Evolutionary conservation across 2,888 invertebrate genomes (phyloP).

Genomic region (Monopis laevigella): DNA sequence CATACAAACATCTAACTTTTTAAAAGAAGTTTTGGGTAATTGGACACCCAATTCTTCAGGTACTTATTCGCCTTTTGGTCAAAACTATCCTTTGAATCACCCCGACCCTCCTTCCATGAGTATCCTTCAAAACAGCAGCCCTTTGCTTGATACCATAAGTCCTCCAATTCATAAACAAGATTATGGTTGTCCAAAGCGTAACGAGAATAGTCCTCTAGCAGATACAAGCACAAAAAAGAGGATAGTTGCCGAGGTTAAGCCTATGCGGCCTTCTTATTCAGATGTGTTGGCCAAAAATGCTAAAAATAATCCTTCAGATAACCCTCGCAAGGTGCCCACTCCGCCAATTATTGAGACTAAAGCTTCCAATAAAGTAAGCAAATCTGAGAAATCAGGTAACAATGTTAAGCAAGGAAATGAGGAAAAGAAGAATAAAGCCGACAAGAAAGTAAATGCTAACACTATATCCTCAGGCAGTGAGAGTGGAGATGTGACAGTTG

Average conservation of each 20-base stretch:
- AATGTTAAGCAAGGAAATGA: slow-evolving; percentile 35
- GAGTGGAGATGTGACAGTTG: slow-evolving; percentile 53
- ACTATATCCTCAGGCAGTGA: slow-evolving; percentile 60
- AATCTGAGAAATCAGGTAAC: slow-evolving; percentile 40
- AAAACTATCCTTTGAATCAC: slow-evolving; percentile 63
- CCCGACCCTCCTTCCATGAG: slow-evolving; percentile 47
- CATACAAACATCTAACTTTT: slow-evolving; percentile 59
- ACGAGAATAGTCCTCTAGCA: slow-evolving; percentile 55
- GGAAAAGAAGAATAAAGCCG: slow-evolving; percentile 44
- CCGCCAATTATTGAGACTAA: slow-evolving; percentile 51
- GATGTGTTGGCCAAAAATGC: slow-evolving; percentile 80
- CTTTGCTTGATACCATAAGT: slow-evolving; percentile 25
- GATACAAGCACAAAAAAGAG: slow-evolving; percentile 71
- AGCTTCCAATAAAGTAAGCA: slow-evolving; percentile 40
- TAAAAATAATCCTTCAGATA: slow-evolving; percentile 59
- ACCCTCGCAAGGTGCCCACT: slow-evolving; percentile 42
- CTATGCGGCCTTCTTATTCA: slow-evolving; percentile 87
- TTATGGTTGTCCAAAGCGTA: slow-evolving; percentile 45
- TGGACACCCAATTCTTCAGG: slow-evolving; percentile 77
- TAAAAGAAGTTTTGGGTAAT: slow-evolving; percentile 77
- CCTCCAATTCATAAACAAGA: slow-evolving; percentile 35
- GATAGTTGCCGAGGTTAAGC: slow-evolving; percentile 86
- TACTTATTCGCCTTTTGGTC: slow-evolving; percentile 79
- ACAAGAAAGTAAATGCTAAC: slow-evolving; percentile 40
- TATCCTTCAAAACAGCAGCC: slow-evolving; percentile 31